Evolutionary conservation across 2,113 vertebrate genomes (phyloP).

Genomic region (Melozone crissalis): DNA sequence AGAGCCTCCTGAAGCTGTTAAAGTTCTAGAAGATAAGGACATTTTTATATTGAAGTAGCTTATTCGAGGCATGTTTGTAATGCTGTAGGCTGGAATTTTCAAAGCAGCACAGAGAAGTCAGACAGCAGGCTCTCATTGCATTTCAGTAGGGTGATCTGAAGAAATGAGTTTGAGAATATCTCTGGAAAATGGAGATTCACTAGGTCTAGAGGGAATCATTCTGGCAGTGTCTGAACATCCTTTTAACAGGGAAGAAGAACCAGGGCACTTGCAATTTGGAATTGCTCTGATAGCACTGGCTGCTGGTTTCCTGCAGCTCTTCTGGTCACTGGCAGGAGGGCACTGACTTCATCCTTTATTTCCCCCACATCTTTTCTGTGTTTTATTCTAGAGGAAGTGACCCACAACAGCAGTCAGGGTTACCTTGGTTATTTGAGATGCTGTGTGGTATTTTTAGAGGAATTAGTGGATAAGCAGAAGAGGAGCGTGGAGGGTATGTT

Average conservation of each 20-base stretch:
- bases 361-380: background rate
- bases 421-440: background rate
- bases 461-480: background rate
- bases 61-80: background rate
- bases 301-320: background rate
- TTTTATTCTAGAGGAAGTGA: background rate
- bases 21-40: background rate
- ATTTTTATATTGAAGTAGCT: background rate
- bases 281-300: background rate
- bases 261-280: background rate
- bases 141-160: background rate
- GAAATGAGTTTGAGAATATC: background rate
- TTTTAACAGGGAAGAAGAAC: background rate
- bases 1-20: background rate
- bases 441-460: background rate
- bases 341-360: background rate
- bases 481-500: background rate
- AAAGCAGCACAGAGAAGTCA: background rate
- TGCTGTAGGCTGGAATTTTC: background rate
- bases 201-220: background rate
- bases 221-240: background rate
- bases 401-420: background rate
- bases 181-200: background rate
- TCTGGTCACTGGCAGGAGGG: background rate
- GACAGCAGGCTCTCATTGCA: background rate